These are phyloP conservation scores for Nemurella pictetii DNA, from an alignment of 2,888 invertebrate species.

Conservation along the genomic window DNA sequence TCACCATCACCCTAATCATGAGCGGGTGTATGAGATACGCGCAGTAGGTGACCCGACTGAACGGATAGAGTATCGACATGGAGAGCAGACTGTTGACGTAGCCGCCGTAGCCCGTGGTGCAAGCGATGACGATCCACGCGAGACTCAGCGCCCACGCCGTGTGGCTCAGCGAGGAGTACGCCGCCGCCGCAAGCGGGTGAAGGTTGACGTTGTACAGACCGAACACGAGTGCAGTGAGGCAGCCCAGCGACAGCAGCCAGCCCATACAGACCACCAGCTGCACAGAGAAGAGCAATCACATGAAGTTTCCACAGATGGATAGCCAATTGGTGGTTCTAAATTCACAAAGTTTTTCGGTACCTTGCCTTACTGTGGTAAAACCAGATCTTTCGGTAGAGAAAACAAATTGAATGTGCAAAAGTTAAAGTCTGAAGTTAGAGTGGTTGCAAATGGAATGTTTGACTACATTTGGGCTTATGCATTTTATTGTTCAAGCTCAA, in stretches of 20 bases:
- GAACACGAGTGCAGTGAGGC: constrained; percentile 49
- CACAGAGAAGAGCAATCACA: constrained; percentile 33
- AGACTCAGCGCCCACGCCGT: constrained; percentile 54
- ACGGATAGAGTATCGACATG: constrained; percentile 77
- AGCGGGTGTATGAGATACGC: constrained; percentile 84
- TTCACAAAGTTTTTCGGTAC: no score
- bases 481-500: background rate
- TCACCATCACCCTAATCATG: constrained; percentile 75
- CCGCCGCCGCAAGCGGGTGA: constrained; percentile 48
- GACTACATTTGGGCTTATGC: no score
- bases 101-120: constrained; percentile 54
- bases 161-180: constrained; percentile 53
- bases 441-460: no score
- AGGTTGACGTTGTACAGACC: constrained; percentile 49
- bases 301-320: background rate
- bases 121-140: constrained; percentile 54
- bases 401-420: no score
- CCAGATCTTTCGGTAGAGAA: no score
- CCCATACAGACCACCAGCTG: constrained; percentile 46
- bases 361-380: no score
- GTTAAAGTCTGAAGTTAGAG: no score
- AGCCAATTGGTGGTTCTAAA: no score
- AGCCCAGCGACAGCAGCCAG: constrained; percentile 48
- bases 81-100: constrained; percentile 72
- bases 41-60: constrained; percentile 85